Percentiles rank a stretch among this genome's conserved stretches.
phyloP scores from a whole-genome alignment of 2,113 vertebrate species.

The Sturnira hondurensis region DNA sequence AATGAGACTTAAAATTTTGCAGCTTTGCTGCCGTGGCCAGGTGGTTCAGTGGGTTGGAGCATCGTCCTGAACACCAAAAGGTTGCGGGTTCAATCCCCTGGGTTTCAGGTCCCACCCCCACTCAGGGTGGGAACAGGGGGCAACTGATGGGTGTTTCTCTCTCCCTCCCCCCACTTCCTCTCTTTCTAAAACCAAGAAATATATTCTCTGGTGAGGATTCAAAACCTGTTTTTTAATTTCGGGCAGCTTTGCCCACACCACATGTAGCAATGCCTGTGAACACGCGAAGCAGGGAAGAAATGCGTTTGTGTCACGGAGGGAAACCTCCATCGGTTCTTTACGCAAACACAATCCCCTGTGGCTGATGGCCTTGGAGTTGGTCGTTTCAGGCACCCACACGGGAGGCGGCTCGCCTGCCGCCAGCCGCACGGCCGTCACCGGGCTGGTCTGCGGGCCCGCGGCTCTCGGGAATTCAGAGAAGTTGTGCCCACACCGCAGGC shows the following conservation, averaged over 20 bases:
- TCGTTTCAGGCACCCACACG: neutral
- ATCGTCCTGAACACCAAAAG: neutral
- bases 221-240: neutral
- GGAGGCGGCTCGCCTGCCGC: neutral
- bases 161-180: neutral
- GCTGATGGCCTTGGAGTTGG: neutral
- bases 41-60: neutral
- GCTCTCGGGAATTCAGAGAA: neutral
- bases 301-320: neutral
- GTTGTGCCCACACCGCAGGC: neutral
- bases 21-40: neutral
- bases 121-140: neutral
- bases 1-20: neutral
- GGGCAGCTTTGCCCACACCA: neutral
- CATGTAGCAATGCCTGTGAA: neutral
- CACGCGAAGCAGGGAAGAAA: neutral
- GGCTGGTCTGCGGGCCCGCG: neutral
- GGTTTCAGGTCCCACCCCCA: neutral
- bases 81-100: neutral
- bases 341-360: neutral
- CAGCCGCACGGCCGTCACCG: accelerated
- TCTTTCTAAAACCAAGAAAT: neutral
- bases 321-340: neutral
- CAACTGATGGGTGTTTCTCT: neutral
- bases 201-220: no score